Percentiles rank a stretch among this genome's conserved stretches.
These are phyloP conservation scores for Drosophila albomicans DNA, from an alignment of 1,140 invertebrate genomes.

Conservation along the genomic window DNA sequence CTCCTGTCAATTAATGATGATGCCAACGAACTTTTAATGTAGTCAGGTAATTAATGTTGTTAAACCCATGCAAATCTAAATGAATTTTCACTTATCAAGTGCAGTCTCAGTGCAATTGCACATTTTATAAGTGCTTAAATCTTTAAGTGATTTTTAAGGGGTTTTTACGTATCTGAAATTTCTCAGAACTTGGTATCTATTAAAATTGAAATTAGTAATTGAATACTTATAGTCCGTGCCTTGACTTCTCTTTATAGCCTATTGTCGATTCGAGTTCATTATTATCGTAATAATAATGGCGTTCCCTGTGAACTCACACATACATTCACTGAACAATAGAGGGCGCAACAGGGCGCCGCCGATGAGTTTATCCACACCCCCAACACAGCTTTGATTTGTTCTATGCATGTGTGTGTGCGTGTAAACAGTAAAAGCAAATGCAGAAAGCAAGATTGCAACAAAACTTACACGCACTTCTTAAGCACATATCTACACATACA, in stretches of 20 bases:
- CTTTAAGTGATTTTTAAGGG: background rate
- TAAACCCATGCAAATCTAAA: background rate
- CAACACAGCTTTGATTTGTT: background rate
- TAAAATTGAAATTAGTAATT: conserved; percentile 4
- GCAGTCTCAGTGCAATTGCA: background rate
- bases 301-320: background rate
- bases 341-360: conserved; percentile 37
- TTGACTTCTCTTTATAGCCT: conserved; percentile 4
- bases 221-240: background rate
- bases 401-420: conserved; percentile 2
- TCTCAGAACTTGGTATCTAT: background rate
- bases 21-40: conserved; percentile 23
- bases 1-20: conserved; percentile 8
- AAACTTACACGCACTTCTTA: conserved; percentile 36
- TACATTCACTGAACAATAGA: background rate
- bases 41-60: background rate
- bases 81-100: conserved; percentile 6
- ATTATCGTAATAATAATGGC: background rate
- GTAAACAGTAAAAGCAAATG: conserved; percentile 37
- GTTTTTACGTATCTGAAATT: background rate
- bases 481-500: conserved; percentile 8
- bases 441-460: conserved; percentile 32
- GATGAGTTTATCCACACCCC: conserved; percentile 12
- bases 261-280: background rate
- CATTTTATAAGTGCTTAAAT: background rate